A percentile compares a stretch with the other conserved stretches of the same genome.
Conservation (phyloP, 2,888 invertebrate species). For the Sinhomidia bicolor region DNA sequence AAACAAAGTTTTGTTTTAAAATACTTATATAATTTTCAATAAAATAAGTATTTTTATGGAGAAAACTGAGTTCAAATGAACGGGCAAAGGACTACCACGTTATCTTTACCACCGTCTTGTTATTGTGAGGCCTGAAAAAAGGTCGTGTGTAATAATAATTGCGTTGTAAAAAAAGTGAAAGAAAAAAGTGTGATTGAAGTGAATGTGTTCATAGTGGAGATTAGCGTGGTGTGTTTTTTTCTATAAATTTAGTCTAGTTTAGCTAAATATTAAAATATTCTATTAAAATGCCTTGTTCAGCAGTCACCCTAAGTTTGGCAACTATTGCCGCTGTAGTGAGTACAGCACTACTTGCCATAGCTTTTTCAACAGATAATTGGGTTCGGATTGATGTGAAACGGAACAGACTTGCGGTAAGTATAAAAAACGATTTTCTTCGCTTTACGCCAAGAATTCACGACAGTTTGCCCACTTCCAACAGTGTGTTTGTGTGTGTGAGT, state of each 20-base stretch:
- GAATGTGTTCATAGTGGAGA: conserved; percentile 53
- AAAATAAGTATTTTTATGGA: conserved; percentile 9
- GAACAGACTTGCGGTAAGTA: conserved; percentile 86
- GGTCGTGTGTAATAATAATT: conserved; percentile 27
- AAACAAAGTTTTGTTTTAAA: background rate
- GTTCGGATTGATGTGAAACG: conserved; percentile 95
- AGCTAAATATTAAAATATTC: background rate
- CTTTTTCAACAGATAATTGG: conserved; percentile 99
- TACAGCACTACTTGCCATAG: conserved; percentile 95
- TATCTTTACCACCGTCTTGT: background rate
- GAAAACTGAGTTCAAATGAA: conserved; percentile 47
- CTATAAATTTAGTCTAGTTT: conserved; percentile 50
- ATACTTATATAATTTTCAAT: background rate
- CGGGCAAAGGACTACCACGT: conserved; percentile 51
- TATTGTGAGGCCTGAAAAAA: conserved; percentile 26
- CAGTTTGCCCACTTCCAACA: background rate
- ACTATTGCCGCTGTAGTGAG: conserved; percentile 98
- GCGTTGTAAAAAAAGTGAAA: background rate
- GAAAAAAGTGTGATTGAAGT: conserved; percentile 34
- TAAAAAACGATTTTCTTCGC: background rate
- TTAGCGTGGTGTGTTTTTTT: conserved; percentile 13
- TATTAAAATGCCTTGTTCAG: conserved; percentile 92
- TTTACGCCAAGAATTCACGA: no score
- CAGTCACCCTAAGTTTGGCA: conserved; percentile 96
- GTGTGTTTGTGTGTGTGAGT: background rate